Conservation (phyloP, 2,888 invertebrate genomes). For the Spicauda simplicius region DNA sequence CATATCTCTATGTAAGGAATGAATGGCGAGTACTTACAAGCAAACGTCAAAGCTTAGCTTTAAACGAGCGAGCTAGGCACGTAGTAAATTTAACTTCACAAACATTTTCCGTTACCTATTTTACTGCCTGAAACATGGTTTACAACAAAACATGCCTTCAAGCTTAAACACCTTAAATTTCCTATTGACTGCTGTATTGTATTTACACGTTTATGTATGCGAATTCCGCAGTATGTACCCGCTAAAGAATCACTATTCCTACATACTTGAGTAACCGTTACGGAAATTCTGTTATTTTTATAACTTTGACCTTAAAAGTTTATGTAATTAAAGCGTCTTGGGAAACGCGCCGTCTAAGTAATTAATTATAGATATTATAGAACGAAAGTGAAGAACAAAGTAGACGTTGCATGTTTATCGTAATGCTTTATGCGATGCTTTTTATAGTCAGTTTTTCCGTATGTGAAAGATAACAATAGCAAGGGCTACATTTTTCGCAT, state of each 20-base stretch:
- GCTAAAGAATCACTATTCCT: slow-evolving; percentile 20
- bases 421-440: slow-evolving; percentile 6
- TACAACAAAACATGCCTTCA: slow-evolving; percentile 53
- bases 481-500: slow-evolving; percentile 62
- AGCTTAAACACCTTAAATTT: slow-evolving; percentile 45
- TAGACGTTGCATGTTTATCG: slow-evolving; percentile 11
- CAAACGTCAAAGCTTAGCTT: slow-evolving; percentile 66
- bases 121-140: slow-evolving; percentile 61
- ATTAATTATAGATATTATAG: background rate
- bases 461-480: slow-evolving; percentile 23
- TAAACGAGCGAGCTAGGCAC: slow-evolving; percentile 71
- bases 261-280: background rate
- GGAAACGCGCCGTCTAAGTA: slow-evolving; percentile 4
- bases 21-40: slow-evolving; percentile 77
- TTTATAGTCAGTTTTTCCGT: slow-evolving; percentile 18
- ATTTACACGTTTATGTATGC: slow-evolving; percentile 19
- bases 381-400: slow-evolving; percentile 16
- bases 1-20: slow-evolving; percentile 80
- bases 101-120: slow-evolving; percentile 65
- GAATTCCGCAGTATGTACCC: slow-evolving; percentile 2
- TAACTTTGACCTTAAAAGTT: background rate
- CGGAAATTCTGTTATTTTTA: background rate
- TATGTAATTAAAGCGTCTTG: background rate
- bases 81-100: slow-evolving; percentile 65
- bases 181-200: slow-evolving; percentile 35